These are phyloP conservation scores for Tragelaphus buxtoni DNA, from an alignment of 2,113 vertebrate genomes.

Conservation along the genomic window DNA sequence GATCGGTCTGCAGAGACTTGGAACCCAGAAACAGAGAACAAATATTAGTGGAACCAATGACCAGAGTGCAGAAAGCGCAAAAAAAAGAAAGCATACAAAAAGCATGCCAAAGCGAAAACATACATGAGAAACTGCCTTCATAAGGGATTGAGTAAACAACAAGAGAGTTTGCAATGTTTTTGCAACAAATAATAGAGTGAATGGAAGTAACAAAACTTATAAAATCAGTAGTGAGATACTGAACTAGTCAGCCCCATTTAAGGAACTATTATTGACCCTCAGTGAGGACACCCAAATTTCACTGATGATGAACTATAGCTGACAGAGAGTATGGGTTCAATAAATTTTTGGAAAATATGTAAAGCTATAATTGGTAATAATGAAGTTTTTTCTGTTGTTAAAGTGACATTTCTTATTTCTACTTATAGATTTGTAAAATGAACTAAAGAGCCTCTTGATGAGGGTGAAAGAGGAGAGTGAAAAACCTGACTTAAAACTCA, in stretches of 20 bases:
- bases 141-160: background rate
- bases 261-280: background rate
- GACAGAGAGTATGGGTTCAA: background rate
- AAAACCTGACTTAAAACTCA: background rate
- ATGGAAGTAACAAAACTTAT: background rate
- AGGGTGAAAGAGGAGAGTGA: background rate
- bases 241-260: background rate
- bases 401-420: slow-evolving; percentile 5
- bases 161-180: background rate
- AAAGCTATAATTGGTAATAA: background rate
- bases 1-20: background rate
- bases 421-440: background rate
- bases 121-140: background rate
- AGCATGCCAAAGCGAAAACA: background rate
- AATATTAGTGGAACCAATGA: background rate
- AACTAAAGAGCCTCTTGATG: background rate
- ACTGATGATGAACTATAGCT: background rate
- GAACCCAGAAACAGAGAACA: background rate
- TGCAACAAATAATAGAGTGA: background rate
- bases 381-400: background rate
- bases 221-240: background rate
- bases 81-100: background rate
- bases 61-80: background rate
- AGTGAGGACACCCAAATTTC: background rate
- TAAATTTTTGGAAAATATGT: background rate